These are phyloP conservation scores for Halictus ligatus DNA, from an alignment of 2,888 invertebrate genomes.

Conservation along the genomic window DNA sequence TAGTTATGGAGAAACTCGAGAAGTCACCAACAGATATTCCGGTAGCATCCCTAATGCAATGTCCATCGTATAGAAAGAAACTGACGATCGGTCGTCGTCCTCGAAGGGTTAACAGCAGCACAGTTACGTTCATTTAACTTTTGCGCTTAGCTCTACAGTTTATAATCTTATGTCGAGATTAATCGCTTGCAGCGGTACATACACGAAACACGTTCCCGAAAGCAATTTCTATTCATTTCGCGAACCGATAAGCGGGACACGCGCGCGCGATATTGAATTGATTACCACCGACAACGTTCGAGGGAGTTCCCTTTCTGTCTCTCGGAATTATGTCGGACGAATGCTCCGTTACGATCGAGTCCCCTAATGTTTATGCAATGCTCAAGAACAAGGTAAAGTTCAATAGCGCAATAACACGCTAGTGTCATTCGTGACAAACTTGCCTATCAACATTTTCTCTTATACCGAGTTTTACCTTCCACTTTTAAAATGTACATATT, in stretches of 20 bases:
- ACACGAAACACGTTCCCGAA: conserved; percentile 2
- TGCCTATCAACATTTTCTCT: too few relatives aligned
- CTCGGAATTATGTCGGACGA: conserved; percentile 1
- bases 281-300: neutral
- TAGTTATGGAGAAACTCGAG: too few relatives aligned
- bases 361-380: neutral
- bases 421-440: too few relatives aligned
- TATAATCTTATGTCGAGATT: neutral
- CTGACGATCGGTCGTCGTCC: neutral
- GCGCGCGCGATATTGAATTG: neutral
- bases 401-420: neutral
- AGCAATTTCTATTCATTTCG: neutral
- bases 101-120: neutral
- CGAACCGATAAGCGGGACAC: neutral
- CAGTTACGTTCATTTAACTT: neutral
- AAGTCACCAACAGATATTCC: neutral
- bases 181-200: neutral
- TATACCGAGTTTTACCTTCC: too few relatives aligned
- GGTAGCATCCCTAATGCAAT: neutral
- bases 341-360: neutral
- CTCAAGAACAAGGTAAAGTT: neutral
- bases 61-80: neutral
- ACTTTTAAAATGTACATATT: too few relatives aligned
- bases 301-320: neutral
- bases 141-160: neutral